Conservation (phyloP, 1,140 invertebrate genomes). For the Pseudomyrmex pallidus region DNA sequence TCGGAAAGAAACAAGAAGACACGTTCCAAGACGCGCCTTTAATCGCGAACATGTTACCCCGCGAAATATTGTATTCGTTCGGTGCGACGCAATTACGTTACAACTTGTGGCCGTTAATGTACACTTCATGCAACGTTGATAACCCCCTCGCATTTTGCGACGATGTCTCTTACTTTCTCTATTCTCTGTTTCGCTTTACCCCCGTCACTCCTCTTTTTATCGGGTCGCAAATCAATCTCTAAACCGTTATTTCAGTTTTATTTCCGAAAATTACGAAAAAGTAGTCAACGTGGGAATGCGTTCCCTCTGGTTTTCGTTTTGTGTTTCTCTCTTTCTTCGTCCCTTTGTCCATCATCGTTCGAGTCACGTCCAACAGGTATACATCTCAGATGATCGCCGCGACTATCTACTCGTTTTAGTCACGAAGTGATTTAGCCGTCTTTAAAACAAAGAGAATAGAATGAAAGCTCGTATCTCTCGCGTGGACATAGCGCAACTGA, state of each 20-base stretch:
- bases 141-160: constrained; percentile 69
- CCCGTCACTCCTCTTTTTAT: constrained; percentile 35
- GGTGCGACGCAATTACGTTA: constrained; percentile 69
- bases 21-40: too few species aligned
- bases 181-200: constrained; percentile 37
- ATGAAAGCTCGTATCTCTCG: too few species aligned
- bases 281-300: constrained; percentile 66
- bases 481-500: too few species aligned
- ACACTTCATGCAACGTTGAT: constrained; percentile 78
- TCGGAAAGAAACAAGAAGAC: not conserved
- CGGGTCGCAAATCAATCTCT: constrained; percentile 58
- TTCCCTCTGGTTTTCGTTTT: constrained; percentile 14
- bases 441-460: not conserved
- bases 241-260: constrained; percentile 68
- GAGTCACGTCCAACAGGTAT: constrained; percentile 62
- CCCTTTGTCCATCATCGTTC: not conserved
- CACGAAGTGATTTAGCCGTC: not conserved
- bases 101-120: constrained; percentile 77
- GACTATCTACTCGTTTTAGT: constrained; percentile 29
- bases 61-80: not conserved
- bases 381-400: not conserved
- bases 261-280: constrained; percentile 72
- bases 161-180: constrained; percentile 30
- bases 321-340: not conserved
- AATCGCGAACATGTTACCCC: too few species aligned